Evolutionary conservation across 2,888 invertebrate species (phyloP).

Genomic region (Cryptocephalus primarius): DNA sequence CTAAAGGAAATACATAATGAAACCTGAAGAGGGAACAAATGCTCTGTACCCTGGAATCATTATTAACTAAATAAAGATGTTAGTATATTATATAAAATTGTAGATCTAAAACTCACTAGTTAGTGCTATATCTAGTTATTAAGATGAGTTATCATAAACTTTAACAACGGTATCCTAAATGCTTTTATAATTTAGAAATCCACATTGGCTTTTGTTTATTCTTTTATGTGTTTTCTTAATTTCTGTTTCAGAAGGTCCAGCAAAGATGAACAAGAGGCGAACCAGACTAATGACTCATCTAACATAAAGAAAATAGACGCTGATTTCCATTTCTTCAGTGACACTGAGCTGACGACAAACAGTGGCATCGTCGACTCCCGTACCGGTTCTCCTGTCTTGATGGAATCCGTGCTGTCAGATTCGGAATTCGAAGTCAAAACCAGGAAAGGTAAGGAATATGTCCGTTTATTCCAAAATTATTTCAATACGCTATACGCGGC

Average conservation of each 20-base stretch:
- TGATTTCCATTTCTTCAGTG: conserved; percentile 85
- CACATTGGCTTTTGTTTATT: no score
- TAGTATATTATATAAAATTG: no score
- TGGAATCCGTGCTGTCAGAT: conserved; percentile 65
- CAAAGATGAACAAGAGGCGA: conserved; percentile 6
- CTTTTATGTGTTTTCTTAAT: not conserved
- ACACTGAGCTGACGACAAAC: conserved; percentile 69
- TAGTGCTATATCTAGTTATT: no score
- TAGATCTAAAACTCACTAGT: no score
- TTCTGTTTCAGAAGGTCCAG: conserved; percentile 7
- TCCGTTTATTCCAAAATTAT: not conserved
- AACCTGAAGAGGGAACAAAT: no score
- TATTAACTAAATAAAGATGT: no score
- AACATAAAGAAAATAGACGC: conserved; percentile 41
- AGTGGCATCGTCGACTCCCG: conserved; percentile 46
- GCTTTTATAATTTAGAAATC: no score
- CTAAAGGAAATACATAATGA: no score
- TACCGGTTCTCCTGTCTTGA: conserved; percentile 62
- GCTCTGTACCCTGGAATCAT: no score
- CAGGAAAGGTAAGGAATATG: conserved; percentile 33
- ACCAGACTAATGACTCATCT: conserved; percentile 8
- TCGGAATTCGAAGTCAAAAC: conserved; percentile 77
- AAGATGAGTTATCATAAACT: no score
- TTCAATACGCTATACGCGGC: no score
- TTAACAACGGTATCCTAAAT: no score